Evolutionary conservation across 2,888 invertebrate genomes (phyloP).

Genomic region (Eupithecia tripunctaria): DNA sequence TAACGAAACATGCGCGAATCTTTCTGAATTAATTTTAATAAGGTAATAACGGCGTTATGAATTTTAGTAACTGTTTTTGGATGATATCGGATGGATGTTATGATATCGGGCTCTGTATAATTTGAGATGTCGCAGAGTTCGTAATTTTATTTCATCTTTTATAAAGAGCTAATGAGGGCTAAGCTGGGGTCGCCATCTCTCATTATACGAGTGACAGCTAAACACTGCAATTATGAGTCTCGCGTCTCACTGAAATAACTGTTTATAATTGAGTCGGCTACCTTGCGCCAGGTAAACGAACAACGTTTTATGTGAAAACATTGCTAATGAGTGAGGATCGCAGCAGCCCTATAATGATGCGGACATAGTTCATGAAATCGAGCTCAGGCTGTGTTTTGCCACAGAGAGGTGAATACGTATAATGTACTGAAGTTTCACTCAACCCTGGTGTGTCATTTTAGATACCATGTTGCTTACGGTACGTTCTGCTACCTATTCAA

Average conservation of each 20-base stretch:
- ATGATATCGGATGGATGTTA: constrained; percentile 60
- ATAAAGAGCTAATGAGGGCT: constrained; percentile 57
- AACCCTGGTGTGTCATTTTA: neutral
- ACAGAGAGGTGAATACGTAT: constrained; percentile 17
- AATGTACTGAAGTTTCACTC: constrained; percentile 20
- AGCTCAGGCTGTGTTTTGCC: constrained; percentile 47
- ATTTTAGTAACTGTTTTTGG: constrained; percentile 66
- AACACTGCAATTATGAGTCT: constrained; percentile 74
- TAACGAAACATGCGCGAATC: constrained; percentile 65
- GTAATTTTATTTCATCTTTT: constrained; percentile 45
- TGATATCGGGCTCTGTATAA: constrained; percentile 51
- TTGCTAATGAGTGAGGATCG: constrained; percentile 76
- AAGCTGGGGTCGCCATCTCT: constrained; percentile 68
- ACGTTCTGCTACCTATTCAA: neutral
- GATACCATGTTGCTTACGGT: neutral
- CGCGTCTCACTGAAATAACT: constrained; percentile 76
- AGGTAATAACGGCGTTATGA: constrained; percentile 69
- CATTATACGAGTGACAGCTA: constrained; percentile 74
- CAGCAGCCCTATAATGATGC: constrained; percentile 68
- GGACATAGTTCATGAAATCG: constrained; percentile 71
- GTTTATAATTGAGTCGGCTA: constrained; percentile 76
- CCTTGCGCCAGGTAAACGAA: constrained; percentile 70
- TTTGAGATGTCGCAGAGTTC: constrained; percentile 53
- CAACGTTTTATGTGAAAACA: constrained; percentile 78
- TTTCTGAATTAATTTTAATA: constrained; percentile 75